Evolutionary conservation across 2,113 vertebrate species (phyloP).

Genomic region (Chrysochloris asiatica): DNA sequence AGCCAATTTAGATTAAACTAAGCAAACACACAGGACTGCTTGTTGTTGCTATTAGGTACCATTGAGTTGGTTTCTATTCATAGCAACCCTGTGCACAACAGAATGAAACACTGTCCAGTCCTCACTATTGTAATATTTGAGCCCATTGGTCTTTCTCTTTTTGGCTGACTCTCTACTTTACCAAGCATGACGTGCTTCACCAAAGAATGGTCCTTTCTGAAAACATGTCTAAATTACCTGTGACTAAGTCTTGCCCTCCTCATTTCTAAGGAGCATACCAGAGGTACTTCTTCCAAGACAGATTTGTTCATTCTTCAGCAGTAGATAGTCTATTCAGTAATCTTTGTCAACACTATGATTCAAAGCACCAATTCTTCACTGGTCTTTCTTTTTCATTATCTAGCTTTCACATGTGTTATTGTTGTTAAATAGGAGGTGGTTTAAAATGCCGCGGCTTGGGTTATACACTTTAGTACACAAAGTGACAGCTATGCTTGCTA

Average conservation of each 20-base stretch:
- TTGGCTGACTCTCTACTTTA: too few species aligned
- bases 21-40: conserved; percentile 44
- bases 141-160: neutral
- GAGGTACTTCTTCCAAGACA: neutral
- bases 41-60: neutral
- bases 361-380: neutral
- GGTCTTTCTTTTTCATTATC: neutral
- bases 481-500: neutral
- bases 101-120: neutral
- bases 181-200: too few species aligned
- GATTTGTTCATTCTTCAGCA: neutral
- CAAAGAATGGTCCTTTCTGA: neutral
- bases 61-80: neutral
- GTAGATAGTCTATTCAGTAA: neutral
- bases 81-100: neutral
- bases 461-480: neutral
- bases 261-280: neutral
- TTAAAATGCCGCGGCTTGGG: too few species aligned
- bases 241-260: neutral
- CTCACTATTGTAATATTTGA: neutral
- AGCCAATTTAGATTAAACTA: conserved; percentile 69
- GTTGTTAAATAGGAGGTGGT: too few species aligned
- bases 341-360: neutral
- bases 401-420: neutral
- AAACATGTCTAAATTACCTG: neutral